A percentile compares a stretch with the other conserved stretches of the same genome.
Conservation (phyloP, 2,797 vertebrate species). For the Sebastes diaconus region DNA sequence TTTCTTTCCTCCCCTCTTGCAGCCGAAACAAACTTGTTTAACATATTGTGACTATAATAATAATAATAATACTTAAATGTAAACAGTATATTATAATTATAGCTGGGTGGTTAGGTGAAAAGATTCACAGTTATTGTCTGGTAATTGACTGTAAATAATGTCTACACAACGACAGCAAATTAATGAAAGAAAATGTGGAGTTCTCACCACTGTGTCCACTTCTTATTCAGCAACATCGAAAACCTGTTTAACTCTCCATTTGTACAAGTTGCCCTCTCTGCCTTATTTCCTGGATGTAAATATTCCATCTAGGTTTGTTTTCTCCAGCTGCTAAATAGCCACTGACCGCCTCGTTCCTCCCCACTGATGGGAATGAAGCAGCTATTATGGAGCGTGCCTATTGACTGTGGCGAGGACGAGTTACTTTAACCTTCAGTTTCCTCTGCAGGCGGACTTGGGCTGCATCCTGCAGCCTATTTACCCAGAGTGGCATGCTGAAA, state of each 20-base stretch:
- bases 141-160: neutral
- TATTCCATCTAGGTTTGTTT: slow-evolving; percentile 62
- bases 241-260: slow-evolving; percentile 16
- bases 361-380: slow-evolving; percentile 41
- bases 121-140: neutral
- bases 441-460: slow-evolving; percentile 41
- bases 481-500: slow-evolving; percentile 57
- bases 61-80: too few relatives aligned
- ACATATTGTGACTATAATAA: neutral
- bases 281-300: slow-evolving; percentile 40
- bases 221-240: neutral
- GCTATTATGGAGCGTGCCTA: slow-evolving; percentile 55
- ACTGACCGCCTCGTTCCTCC: slow-evolving; percentile 38
- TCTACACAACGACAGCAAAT: neutral
- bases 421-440: slow-evolving; percentile 78
- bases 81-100: neutral
- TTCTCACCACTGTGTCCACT: neutral
- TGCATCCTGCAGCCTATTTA: slow-evolving; percentile 62
- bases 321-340: slow-evolving; percentile 54
- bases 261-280: neutral
- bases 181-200: neutral
- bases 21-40: neutral
- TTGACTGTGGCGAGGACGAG: slow-evolving; percentile 52
- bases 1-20: neutral
- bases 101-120: neutral